Percentiles rank a stretch among this genome's conserved stretches.
phyloP scores from a whole-genome alignment of 64 coral and sea anemone genomes.

The Porites australiensis region DNA sequence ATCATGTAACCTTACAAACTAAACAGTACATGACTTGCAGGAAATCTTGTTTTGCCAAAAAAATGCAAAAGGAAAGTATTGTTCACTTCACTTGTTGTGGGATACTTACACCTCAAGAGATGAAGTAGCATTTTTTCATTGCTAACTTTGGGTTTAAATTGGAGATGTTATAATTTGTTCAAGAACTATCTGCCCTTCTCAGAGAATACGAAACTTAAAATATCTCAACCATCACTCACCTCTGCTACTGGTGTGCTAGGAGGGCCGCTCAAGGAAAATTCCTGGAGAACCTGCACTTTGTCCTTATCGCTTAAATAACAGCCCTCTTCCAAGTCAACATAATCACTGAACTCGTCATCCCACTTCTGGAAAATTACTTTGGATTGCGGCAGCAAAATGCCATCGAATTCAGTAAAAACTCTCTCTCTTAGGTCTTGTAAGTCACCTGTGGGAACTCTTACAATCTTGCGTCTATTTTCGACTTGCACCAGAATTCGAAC shows the following conservation, averaged over 20 bases:
- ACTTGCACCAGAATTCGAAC: too few relatives aligned
- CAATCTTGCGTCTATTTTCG: constrained; percentile 8
- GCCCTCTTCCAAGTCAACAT: neutral
- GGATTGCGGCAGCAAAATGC: constrained; percentile 5
- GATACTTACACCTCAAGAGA: too few relatives aligned
- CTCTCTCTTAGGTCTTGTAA: constrained; percentile 1
- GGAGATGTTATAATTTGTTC: too few relatives aligned
- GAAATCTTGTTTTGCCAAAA: too few relatives aligned
- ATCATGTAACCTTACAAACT: too few relatives aligned
- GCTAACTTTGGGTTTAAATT: too few relatives aligned
- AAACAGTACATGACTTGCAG: too few relatives aligned
- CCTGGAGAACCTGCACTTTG: constrained; percentile 26
- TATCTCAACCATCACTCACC: neutral
- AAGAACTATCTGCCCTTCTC: too few relatives aligned
- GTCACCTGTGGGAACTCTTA: neutral
- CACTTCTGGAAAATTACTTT: constrained; percentile 9
- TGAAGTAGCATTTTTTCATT: too few relatives aligned
- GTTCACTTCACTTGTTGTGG: too few relatives aligned
- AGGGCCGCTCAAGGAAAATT: neutral
- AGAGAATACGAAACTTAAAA: too few relatives aligned
- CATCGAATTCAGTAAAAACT: constrained; percentile 19
- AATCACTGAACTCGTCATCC: constrained; percentile 4
- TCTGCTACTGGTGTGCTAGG: neutral
- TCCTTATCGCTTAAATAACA: neutral
- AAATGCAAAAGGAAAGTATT: too few relatives aligned